Conservation (phyloP, 1,140 invertebrate genomes). For the Pygmarrhopalites habei region DNA sequence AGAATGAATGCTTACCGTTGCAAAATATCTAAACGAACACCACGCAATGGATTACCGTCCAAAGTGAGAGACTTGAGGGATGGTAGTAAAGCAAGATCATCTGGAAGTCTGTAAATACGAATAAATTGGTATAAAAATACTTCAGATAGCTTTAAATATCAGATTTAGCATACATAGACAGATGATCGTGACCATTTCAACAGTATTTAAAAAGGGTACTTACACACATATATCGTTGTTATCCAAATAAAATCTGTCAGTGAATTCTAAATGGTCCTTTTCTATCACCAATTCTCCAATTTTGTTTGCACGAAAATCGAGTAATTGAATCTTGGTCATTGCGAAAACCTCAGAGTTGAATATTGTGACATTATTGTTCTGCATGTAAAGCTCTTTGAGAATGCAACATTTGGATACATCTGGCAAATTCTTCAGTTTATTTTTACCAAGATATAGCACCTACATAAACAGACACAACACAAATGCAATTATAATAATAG, state of each 20-base stretch:
- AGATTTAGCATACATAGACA: no score
- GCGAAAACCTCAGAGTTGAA: constrained; percentile 28
- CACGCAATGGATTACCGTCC: constrained; percentile 75
- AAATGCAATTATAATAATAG: no score
- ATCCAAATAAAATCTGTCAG: constrained; percentile 37
- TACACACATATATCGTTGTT: constrained; percentile 35
- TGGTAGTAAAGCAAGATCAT: constrained; percentile 62
- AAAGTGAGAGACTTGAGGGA: constrained; percentile 73
- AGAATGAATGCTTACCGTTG: constrained; percentile 78
- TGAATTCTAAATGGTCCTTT: constrained; percentile 31
- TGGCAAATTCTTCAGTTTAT: constrained; percentile 23
- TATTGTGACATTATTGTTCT: constrained; percentile 36
- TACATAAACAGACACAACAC: no score
- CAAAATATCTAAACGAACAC: constrained; percentile 66
- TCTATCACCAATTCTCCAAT: constrained; percentile 22
- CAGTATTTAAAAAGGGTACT: not conserved
- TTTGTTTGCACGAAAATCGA: constrained; percentile 36
- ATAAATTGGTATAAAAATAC: not conserved
- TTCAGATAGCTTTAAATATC: not conserved
- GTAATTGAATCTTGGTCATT: constrained; percentile 25
- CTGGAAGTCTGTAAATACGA: constrained; percentile 58
- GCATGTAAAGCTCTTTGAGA: constrained; percentile 40
- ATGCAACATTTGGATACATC: constrained; percentile 12
- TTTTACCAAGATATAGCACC: constrained; percentile 68
- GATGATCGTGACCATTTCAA: no score